A percentile compares a stretch with the other conserved stretches of the same genome.
Evolutionary conservation across 2,797 vertebrate genomes (phyloP).

Genomic region (Vultur gryphus): DNA sequence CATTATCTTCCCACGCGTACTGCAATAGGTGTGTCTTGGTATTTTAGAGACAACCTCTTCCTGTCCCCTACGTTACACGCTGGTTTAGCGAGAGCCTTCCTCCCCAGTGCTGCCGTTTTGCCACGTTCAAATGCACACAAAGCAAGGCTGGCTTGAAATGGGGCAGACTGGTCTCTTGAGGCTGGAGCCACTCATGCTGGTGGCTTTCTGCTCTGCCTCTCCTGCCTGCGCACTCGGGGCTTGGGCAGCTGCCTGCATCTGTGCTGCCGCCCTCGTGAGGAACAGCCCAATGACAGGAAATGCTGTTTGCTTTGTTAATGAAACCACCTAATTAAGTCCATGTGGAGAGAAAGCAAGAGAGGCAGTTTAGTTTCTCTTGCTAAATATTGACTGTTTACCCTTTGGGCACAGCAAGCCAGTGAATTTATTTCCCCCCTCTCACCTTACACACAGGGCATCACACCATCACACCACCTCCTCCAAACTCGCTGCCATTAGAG

Average conservation of each 20-base stretch:
- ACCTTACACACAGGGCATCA: background rate
- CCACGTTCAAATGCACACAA: fast-evolving
- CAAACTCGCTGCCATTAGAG: background rate
- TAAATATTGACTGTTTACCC: background rate
- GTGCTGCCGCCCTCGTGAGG: background rate
- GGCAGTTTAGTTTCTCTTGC: background rate
- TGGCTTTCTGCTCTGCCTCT: background rate
- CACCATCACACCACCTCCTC: background rate
- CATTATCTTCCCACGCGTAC: fast-evolving
- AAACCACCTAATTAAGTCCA: constrained; percentile 25
- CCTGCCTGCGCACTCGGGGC: fast-evolving
- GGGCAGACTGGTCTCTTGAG: background rate
- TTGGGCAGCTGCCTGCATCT: background rate
- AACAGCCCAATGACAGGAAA: background rate
- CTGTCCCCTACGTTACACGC: fast-evolving
- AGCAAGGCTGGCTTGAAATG: background rate
- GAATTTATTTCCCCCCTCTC: background rate
- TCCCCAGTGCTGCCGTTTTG: background rate
- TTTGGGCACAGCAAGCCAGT: background rate
- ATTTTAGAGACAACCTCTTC: background rate
- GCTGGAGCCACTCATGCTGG: background rate
- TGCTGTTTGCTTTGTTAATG: background rate
- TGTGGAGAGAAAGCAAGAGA: background rate
- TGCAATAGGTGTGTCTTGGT: fast-evolving
- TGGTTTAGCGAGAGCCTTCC: background rate